Percentiles rank a stretch among this genome's conserved stretches.
phyloP scores from a whole-genome alignment of 2,113 vertebrate genomes.

The Zootoca vivipara region DNA sequence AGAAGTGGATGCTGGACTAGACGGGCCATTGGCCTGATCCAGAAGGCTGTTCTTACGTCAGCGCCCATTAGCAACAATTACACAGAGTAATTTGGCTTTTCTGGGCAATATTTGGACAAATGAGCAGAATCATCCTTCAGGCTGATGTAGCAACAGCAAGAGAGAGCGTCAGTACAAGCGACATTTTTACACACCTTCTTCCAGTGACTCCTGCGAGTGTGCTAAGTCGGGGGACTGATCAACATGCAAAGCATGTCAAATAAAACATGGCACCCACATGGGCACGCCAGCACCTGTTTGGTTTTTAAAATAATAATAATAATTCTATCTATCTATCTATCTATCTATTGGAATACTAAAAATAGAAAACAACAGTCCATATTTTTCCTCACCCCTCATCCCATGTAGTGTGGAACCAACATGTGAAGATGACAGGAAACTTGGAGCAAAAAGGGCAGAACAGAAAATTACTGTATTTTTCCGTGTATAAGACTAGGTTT shows the following conservation, averaged over 20 bases:
- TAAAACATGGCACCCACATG: not conserved
- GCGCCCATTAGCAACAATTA: no score
- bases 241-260: not conserved
- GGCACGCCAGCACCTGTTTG: not conserved
- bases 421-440: not conserved
- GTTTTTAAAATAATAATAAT: no score
- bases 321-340: no score
- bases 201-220: not conserved
- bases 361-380: not conserved
- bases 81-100: not conserved
- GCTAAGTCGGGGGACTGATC: not conserved
- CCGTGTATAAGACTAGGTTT: no score
- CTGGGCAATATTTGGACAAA: not conserved
- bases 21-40: not conserved
- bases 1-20: not conserved
- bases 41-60: not conserved
- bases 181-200: no score
- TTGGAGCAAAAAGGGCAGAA: not conserved
- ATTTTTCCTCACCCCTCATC: no score
- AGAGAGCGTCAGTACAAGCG: not conserved
- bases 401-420: not conserved
- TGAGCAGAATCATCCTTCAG: not conserved
- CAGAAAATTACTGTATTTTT: no score
- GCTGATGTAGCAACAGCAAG: not conserved
- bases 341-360: not conserved